phyloP scores from a whole-genome alignment of 2,797 vertebrate species.

The Sus cebifrons region DNA sequence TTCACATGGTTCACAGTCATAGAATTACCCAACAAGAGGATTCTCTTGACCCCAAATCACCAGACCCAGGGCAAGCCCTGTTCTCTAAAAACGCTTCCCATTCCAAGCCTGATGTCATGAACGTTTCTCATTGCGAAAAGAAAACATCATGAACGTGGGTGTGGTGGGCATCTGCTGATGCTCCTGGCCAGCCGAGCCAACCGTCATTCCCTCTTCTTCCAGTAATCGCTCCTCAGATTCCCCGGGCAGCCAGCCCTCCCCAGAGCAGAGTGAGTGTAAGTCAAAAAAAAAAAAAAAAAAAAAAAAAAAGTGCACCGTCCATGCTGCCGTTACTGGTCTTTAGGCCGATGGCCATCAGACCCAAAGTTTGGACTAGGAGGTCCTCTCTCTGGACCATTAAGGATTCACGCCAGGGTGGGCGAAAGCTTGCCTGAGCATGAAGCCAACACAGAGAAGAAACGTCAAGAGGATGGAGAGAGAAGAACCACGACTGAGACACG shows the following conservation, averaged over 20 bases:
- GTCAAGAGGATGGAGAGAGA: background rate
- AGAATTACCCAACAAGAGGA: background rate
- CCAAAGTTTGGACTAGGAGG: background rate
- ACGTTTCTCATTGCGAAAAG: background rate
- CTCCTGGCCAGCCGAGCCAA: background rate
- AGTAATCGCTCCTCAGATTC: background rate
- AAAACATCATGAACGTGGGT: background rate
- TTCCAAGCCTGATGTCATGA: background rate
- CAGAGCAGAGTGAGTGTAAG: background rate
- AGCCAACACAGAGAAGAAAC: background rate
- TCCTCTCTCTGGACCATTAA: background rate
- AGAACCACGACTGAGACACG: no score
- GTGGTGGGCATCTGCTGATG: fast-evolving
- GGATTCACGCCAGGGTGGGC: fast-evolving
- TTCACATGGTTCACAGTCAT: background rate
- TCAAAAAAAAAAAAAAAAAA: background rate
- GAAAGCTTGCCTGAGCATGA: background rate
- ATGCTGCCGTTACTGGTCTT: background rate
- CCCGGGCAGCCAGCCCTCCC: background rate
- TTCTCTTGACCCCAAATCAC: background rate
- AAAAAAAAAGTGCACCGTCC: background rate
- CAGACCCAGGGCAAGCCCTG: background rate
- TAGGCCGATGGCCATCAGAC: background rate
- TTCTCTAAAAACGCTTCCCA: background rate
- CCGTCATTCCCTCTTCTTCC: background rate